Conservation (phyloP, 1,140 invertebrate genomes). For the Halesus radiatus region DNA sequence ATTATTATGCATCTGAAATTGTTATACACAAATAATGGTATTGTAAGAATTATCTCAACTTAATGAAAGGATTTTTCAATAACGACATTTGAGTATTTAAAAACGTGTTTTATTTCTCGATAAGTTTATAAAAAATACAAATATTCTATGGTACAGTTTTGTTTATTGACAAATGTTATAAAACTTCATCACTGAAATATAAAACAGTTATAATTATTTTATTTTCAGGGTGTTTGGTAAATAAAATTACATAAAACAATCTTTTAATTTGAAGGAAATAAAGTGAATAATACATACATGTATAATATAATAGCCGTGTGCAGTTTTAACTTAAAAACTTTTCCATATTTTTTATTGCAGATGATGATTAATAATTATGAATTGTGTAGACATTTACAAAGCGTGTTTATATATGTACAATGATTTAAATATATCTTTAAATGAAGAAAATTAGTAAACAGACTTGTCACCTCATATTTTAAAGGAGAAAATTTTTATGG, state of each 20-base stretch:
- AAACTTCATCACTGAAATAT: neutral
- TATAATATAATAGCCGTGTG: too few relatives aligned
- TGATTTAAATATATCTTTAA: conserved; percentile 27
- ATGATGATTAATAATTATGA: conserved; percentile 19
- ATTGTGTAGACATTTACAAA: conserved; percentile 50
- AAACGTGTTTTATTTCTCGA: conserved; percentile 18
- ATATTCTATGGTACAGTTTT: conserved; percentile 34
- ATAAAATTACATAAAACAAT: too few relatives aligned
- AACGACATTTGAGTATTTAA: neutral
- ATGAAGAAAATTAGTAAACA: conserved; percentile 46
- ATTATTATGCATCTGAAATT: too few relatives aligned
- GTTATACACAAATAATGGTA: too few relatives aligned
- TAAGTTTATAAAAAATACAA: conserved; percentile 33
- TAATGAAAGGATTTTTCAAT: too few relatives aligned
- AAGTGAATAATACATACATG: too few relatives aligned
- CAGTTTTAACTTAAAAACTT: too few relatives aligned
- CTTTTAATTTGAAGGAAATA: too few relatives aligned
- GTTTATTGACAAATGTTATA: conserved; percentile 4
- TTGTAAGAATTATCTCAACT: too few relatives aligned
- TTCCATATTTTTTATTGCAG: too few relatives aligned
- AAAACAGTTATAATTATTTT: too few relatives aligned
- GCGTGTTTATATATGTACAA: conserved; percentile 51
- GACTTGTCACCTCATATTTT: conserved; percentile 54
- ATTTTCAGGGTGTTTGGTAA: too few relatives aligned
- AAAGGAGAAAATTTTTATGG: conserved; percentile 48